Evolutionary conservation across 1,140 invertebrate genomes (phyloP).

Genomic region (Drosophila kohkoa): DNA sequence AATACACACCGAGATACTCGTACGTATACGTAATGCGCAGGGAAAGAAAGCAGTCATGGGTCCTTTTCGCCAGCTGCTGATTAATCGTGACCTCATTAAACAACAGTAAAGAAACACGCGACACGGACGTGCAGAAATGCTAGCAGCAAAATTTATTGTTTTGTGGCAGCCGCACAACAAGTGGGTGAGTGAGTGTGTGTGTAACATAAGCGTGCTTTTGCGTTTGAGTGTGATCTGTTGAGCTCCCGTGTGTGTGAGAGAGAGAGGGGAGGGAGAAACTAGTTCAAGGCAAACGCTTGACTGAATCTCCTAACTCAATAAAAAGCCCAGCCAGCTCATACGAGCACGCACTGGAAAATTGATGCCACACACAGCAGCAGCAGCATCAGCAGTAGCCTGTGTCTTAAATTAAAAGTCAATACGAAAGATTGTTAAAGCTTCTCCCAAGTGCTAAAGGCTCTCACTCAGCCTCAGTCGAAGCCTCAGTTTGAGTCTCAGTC

Average conservation of each 20-base stretch:
- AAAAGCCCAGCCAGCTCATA: slow-evolving; percentile 34
- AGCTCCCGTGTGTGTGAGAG: slow-evolving; percentile 27
- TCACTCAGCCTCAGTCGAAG: neutral
- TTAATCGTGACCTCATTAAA: slow-evolving; percentile 83
- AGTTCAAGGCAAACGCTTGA: slow-evolving; percentile 58
- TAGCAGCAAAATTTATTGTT: slow-evolving; percentile 70
- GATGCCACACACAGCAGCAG: slow-evolving; percentile 24
- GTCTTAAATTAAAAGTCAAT: slow-evolving; percentile 66
- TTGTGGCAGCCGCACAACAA: slow-evolving; percentile 42
- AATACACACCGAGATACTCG: neutral
- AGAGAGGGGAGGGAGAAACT: slow-evolving; percentile 44
- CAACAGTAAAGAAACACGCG: slow-evolving; percentile 54
- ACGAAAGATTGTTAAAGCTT: slow-evolving; percentile 38
- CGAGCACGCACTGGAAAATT: slow-evolving; percentile 46
- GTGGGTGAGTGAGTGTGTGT: slow-evolving; percentile 13
- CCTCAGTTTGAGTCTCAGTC: neutral
- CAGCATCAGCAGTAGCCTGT: slow-evolving; percentile 4
- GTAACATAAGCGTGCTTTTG: neutral
- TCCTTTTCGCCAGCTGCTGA: slow-evolving; percentile 48
- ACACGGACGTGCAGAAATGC: slow-evolving; percentile 71
- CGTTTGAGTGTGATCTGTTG: neutral
- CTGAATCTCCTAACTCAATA: slow-evolving; percentile 60
- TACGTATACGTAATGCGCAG: slow-evolving; percentile 32
- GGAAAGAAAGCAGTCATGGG: neutral
- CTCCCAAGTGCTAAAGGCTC: slow-evolving; percentile 5